A percentile compares a stretch with the other conserved stretches of the same genome.
These are phyloP conservation scores for Morus bassanus DNA, from an alignment of 2,797 vertebrate genomes.

Conservation along the genomic window DNA sequence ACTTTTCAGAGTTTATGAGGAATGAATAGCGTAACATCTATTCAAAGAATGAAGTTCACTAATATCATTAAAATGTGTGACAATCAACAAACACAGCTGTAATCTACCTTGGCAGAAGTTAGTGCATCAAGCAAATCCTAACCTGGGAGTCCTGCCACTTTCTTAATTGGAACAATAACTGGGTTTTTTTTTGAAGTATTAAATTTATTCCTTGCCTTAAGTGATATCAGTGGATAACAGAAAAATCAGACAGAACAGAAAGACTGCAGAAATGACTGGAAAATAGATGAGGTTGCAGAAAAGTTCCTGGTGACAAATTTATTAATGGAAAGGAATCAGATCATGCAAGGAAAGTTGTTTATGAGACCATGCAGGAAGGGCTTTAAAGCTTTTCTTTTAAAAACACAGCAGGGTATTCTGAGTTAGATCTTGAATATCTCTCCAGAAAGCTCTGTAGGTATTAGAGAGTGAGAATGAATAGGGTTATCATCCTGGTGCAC, in stretches of 20 bases:
- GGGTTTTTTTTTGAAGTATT: neutral
- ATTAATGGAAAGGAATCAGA: neutral
- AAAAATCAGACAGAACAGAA: neutral
- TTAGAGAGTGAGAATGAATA: neutral
- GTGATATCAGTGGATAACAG: neutral
- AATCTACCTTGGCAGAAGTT: neutral
- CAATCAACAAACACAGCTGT: neutral
- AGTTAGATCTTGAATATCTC: neutral
- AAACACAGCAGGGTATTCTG: neutral
- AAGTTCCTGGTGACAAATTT: neutral
- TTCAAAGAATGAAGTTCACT: neutral
- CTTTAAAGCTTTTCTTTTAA: neutral
- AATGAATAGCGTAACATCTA: neutral
- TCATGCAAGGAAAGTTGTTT: neutral
- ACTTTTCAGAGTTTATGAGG: neutral
- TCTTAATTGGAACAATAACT: neutral
- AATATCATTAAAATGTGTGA: neutral
- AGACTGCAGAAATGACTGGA: neutral
- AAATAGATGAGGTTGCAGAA: neutral
- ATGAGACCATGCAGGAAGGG: neutral
- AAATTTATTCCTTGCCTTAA: neutral
- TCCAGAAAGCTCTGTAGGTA: neutral
- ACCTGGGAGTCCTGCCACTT: neutral
- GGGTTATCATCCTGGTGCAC: neutral
- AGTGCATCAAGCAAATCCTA: neutral